These are phyloP conservation scores for Dendrocincla tyrannina DNA, from an alignment of 2,797 vertebrate genomes.

Conservation along the genomic window DNA sequence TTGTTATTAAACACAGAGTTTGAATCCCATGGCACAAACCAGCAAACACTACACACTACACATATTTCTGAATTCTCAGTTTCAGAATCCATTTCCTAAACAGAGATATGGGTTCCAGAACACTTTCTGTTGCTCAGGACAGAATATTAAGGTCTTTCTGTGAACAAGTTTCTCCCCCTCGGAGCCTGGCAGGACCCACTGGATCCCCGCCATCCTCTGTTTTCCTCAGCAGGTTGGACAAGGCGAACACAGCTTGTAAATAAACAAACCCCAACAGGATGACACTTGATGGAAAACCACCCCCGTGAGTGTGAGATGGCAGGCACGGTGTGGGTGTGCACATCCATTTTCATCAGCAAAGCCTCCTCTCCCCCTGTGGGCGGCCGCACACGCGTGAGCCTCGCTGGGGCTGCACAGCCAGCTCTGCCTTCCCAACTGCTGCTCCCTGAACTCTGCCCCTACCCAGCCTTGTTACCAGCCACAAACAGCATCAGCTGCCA, in stretches of 20 bases:
- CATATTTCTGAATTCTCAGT: constrained; percentile 12
- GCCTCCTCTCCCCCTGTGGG: not conserved
- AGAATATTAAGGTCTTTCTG: constrained; percentile 6
- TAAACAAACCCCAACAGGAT: constrained; percentile 42
- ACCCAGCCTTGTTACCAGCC: not conserved
- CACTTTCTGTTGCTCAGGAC: not conserved
- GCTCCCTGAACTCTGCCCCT: not conserved
- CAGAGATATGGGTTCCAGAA: not conserved
- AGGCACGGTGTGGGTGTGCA: constrained; percentile 24
- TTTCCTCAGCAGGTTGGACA: constrained; percentile 43
- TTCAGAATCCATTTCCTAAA: constrained; percentile 21
- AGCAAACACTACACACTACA: constrained; percentile 4
- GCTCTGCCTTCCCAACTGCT: not conserved
- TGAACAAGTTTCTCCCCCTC: not conserved
- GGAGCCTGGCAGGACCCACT: constrained; percentile 10
- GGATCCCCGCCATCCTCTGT: constrained; percentile 23
- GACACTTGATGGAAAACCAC: not conserved
- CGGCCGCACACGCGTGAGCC: not conserved
- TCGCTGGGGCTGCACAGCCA: not conserved
- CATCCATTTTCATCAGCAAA: constrained; percentile 22
- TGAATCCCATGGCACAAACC: not conserved
- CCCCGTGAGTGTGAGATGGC: not conserved
- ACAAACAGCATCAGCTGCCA: not conserved
- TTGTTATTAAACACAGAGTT: constrained; percentile 61
- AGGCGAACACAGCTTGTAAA: constrained; percentile 17